These are phyloP conservation scores for Diarsia brunnea DNA, from an alignment of 2,888 invertebrate genomes.

Conservation along the genomic window DNA sequence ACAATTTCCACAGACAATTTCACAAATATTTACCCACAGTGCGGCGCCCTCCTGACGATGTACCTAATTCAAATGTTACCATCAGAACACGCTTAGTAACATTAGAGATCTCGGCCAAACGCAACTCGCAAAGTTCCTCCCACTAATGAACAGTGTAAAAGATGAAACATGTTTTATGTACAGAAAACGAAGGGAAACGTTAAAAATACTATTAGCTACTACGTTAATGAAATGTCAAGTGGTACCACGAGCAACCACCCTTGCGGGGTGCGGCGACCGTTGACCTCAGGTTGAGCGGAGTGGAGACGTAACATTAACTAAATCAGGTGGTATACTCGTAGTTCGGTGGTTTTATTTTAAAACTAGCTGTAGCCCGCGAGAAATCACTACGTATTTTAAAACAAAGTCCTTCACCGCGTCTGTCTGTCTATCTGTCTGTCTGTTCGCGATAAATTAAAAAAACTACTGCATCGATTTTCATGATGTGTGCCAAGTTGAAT, in stretches of 20 bases:
- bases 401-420: too few relatives aligned
- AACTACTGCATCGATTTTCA: too few relatives aligned
- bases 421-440: too few relatives aligned
- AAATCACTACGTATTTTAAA: too few relatives aligned
- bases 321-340: conserved; percentile 26
- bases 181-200: conserved; percentile 55
- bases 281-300: conserved; percentile 73
- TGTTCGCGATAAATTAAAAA: too few relatives aligned
- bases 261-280: conserved; percentile 79
- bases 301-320: conserved; percentile 26
- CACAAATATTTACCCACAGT: neutral
- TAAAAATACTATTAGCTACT: conserved; percentile 46
- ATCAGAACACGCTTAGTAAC: neutral
- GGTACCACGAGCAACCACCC: conserved; percentile 63
- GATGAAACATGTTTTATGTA: conserved; percentile 28
- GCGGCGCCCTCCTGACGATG: neutral
- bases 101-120: neutral
- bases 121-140: neutral
- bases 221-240: conserved; percentile 70
- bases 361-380: neutral
- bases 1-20: too few relatives aligned
- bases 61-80: neutral
- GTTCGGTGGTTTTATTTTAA: conserved; percentile 1
- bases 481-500: too few relatives aligned
- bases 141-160: conserved; percentile 12